Evolutionary conservation across 1,140 invertebrate genomes (phyloP).

Genomic region (Dysdera silvatica): DNA sequence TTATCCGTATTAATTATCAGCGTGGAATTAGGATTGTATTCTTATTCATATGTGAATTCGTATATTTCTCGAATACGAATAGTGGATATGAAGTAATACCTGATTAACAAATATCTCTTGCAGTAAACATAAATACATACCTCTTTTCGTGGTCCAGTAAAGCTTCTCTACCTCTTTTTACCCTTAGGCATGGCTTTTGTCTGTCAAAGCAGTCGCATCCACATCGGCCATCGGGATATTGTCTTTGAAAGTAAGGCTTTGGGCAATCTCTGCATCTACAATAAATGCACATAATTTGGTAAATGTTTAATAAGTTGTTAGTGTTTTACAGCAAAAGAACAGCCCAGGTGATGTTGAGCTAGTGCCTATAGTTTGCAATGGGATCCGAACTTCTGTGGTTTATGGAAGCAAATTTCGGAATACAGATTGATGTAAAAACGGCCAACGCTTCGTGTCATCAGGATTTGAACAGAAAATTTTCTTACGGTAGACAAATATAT

Average conservation of each 20-base stretch:
- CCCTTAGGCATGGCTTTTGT: slow-evolving; percentile 21
- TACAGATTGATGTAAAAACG: no score
- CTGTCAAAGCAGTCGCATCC: slow-evolving; percentile 28
- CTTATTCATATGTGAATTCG: not conserved
- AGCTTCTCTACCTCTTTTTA: slow-evolving; percentile 24
- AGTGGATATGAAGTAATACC: not conserved
- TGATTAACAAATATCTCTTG: not conserved
- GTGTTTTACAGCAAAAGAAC: no score
- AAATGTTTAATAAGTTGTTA: no score
- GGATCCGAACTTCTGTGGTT: no score
- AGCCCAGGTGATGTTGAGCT: no score
- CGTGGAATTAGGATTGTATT: not conserved
- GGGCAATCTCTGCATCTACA: slow-evolving; percentile 24
- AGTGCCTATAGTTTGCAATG: no score
- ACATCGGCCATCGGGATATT: slow-evolving; percentile 11
- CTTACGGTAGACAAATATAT: no score
- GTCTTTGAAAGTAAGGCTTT: slow-evolving; percentile 3
- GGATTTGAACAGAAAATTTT: no score
- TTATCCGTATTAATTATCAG: no score
- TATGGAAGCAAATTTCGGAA: no score
- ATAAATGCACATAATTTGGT: no score
- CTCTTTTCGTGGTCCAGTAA: slow-evolving; percentile 16
- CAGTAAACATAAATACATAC: not conserved
- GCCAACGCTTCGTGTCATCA: no score
- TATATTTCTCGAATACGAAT: not conserved